phyloP scores from a whole-genome alignment of 2,113 vertebrate genomes.

The Ptilonorhynchus violaceus region DNA sequence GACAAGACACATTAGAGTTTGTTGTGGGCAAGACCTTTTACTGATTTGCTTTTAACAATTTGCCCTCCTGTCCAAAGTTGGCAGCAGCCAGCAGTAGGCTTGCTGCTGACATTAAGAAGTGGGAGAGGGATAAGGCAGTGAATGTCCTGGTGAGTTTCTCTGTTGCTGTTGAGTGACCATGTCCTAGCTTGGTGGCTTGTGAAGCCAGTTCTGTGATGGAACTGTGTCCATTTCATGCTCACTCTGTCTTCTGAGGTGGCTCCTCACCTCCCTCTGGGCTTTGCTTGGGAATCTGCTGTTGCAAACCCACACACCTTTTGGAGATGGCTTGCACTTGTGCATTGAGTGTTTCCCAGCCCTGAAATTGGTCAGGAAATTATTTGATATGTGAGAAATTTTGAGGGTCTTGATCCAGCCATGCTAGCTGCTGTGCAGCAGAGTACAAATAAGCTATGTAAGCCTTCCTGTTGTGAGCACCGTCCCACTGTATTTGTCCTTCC shows the following conservation, averaged over 20 bases:
- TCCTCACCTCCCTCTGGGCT: background rate
- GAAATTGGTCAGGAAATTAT: background rate
- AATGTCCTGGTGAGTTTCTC: background rate
- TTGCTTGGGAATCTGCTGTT: background rate
- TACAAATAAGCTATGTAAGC: background rate
- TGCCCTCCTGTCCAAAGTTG: background rate
- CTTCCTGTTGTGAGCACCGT: background rate
- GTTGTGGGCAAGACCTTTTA: background rate
- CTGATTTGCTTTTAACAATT: background rate
- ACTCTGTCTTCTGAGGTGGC: background rate
- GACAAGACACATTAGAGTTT: background rate
- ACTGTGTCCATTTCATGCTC: rapidly evolving
- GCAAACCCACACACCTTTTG: background rate
- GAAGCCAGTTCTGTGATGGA: background rate
- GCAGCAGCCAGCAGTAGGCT: background rate
- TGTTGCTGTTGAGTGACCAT: rapidly evolving
- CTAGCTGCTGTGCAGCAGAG: background rate
- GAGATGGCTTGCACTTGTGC: background rate
- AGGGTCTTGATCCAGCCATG: background rate
- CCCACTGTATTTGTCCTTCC: background rate
- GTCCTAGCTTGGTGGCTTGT: rapidly evolving
- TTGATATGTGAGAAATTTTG: background rate
- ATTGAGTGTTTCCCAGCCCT: background rate
- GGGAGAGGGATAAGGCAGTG: background rate
- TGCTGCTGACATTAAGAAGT: background rate